phyloP scores from a whole-genome alignment of 1,140 invertebrate species.

The Pentalonia nigronervosa region DNA sequence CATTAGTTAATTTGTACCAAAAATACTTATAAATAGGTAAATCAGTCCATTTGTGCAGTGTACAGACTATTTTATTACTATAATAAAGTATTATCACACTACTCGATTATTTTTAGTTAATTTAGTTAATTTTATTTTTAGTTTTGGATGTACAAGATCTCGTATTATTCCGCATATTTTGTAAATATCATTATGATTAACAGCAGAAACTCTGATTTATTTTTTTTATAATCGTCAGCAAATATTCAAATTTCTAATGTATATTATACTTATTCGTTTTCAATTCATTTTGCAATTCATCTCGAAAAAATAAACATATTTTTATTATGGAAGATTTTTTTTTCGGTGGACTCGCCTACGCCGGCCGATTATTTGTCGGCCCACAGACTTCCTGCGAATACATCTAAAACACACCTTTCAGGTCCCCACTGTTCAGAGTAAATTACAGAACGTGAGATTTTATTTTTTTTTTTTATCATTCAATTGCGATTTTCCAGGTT shows the following conservation, averaged over 20 bases:
- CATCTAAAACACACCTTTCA: constrained; percentile 44
- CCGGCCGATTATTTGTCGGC: constrained; percentile 42
- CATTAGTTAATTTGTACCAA: not conserved
- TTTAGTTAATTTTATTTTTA: too few species aligned
- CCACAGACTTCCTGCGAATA: constrained; percentile 53
- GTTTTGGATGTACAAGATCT: not conserved
- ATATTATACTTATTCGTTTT: not conserved
- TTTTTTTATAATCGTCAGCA: not conserved
- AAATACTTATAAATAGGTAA: not conserved
- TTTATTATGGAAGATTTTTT: not conserved
- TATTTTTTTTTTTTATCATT: constrained; percentile 24
- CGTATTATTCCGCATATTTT: not conserved
- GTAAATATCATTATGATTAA: not conserved
- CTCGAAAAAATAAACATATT: constrained; percentile 22
- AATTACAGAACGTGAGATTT: constrained; percentile 21
- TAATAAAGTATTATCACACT: not conserved
- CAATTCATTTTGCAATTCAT: constrained; percentile 38
- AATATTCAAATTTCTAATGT: not conserved
- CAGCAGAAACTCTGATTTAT: not conserved
- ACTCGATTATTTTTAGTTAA: not conserved
- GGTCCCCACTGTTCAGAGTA: constrained; percentile 12
- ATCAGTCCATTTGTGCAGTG: not conserved
- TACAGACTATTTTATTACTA: not conserved
- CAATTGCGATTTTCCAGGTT: constrained; percentile 22
- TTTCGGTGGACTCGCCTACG: constrained; percentile 48